phyloP scores from a whole-genome alignment of 1,140 invertebrate genomes.

The Lutraria rhynchaena region DNA sequence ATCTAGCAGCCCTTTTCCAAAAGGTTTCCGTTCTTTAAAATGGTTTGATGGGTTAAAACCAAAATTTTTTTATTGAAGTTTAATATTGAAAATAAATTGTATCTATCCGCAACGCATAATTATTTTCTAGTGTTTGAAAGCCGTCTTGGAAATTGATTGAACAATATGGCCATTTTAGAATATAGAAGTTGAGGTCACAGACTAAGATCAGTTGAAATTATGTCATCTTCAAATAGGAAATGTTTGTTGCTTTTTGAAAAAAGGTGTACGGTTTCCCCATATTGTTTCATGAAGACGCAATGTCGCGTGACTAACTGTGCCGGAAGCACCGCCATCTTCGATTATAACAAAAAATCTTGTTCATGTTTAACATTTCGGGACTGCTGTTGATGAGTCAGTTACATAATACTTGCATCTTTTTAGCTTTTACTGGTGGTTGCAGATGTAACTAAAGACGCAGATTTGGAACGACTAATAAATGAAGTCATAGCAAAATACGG shows the following conservation, averaged over 20 bases:
- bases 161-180: too few species aligned
- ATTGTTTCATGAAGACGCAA: too few species aligned
- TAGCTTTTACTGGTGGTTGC: constrained; percentile 28
- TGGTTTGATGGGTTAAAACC: background rate
- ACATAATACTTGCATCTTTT: background rate
- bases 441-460: constrained; percentile 19
- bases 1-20: background rate
- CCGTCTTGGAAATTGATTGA: too few species aligned
- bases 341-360: too few species aligned
- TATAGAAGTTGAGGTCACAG: too few species aligned
- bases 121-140: background rate
- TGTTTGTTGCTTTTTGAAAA: too few species aligned
- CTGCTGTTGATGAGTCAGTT: too few species aligned
- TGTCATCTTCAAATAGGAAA: too few species aligned
- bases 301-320: too few species aligned
- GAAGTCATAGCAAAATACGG: constrained; percentile 8
- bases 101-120: background rate
- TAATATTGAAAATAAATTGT: background rate
- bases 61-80: background rate
- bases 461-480: constrained; percentile 27
- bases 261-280: background rate
- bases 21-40: background rate
- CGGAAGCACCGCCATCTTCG: too few species aligned
- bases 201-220: too few species aligned
- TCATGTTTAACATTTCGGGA: too few species aligned